Conservation (phyloP, 2,797 vertebrate genomes). For the Sebastes umbrosus region DNA sequence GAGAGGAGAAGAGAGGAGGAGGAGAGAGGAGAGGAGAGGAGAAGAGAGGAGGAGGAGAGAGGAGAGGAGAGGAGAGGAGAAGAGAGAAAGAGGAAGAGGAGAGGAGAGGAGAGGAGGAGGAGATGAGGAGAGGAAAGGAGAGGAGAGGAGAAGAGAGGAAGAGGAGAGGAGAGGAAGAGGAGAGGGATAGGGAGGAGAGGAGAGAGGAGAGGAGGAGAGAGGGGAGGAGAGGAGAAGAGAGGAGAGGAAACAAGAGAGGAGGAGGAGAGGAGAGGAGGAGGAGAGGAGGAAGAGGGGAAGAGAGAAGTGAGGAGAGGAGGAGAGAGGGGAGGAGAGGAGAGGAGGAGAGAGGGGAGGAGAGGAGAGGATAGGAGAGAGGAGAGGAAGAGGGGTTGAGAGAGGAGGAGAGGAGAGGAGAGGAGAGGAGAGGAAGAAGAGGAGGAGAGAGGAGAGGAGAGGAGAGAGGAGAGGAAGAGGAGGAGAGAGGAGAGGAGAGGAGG, state of each 20-base stretch:
- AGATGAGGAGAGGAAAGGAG: no score
- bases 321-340: neutral
- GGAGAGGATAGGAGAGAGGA: no score
- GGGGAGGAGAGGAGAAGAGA: no score
- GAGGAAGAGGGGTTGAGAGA: no score
- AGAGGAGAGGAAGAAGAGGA: neutral
- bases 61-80: neutral
- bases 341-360: neutral
- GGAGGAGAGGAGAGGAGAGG: fast-evolving
- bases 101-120: no score
- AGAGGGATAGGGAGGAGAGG: no score
- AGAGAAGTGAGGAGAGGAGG: no score
- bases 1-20: fast-evolving
- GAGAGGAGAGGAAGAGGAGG: fast-evolving
- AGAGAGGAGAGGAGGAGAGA: neutral
- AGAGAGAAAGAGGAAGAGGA: no score
- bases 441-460: fast-evolving
- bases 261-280: neutral
- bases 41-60: no score
- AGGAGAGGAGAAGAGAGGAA: no score
- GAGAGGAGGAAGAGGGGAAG: neutral
- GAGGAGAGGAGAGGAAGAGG: no score
- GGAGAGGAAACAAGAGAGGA: no score
- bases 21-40: fast-evolving
- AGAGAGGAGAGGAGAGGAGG: fast-evolving